phyloP scores from a whole-genome alignment of 2,888 invertebrate genomes.

The Microdon myrmicae region DNA sequence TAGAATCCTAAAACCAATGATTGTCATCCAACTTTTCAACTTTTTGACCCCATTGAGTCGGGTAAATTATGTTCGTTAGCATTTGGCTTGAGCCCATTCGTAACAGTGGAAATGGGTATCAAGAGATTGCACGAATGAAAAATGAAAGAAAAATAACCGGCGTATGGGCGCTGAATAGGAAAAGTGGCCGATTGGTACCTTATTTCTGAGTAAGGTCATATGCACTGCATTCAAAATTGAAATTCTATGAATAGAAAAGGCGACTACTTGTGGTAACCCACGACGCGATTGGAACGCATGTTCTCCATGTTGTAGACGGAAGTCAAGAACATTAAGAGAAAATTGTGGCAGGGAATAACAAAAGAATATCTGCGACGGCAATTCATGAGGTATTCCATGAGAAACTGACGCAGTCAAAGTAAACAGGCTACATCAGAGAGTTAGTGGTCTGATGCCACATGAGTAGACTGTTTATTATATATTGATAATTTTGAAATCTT shows the following conservation, averaged over 20 bases:
- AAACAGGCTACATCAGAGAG: no score
- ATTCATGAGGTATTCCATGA: no score
- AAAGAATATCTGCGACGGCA: no score
- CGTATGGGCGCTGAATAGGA: constrained; percentile 6
- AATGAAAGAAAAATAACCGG: constrained; percentile 6
- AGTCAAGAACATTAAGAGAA: no score
- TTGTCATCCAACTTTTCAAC: constrained; percentile 51
- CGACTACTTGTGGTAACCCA: constrained; percentile 14
- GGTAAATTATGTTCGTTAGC: constrained; percentile 45
- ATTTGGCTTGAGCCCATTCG: constrained; percentile 45
- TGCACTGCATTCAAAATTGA: constrained; percentile 29
- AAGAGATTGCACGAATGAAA: constrained; percentile 35
- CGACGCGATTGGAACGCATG: constrained; percentile 15
- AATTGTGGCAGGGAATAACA: no score
- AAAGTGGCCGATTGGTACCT: constrained; percentile 22
- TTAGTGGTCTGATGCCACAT: no score
- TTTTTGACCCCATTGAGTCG: constrained; percentile 45
- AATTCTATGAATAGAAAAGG: constrained; percentile 29
- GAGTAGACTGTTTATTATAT: no score
- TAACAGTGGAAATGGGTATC: no score
- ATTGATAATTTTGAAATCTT: no score
- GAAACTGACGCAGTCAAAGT: no score
- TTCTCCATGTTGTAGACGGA: not conserved
- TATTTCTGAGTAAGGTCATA: constrained; percentile 35
- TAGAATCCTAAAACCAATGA: constrained; percentile 42